Evolutionary conservation across 37 sponge, comb jelly and placozoan species (phyloP).

Genomic region (Dysidea cf. avara): DNA sequence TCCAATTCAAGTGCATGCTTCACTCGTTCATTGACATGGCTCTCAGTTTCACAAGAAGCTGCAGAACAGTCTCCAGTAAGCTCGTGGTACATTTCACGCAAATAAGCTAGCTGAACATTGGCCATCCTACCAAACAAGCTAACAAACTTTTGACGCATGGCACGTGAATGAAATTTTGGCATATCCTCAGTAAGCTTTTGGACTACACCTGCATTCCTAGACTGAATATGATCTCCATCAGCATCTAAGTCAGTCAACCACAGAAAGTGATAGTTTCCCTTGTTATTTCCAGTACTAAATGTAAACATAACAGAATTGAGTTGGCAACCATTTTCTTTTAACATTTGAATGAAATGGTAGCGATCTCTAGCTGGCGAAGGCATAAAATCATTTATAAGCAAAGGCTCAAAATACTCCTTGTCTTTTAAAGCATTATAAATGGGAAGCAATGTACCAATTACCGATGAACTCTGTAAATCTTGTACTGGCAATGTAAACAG

Average conservation of each 20-base stretch:
- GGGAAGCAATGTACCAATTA: neutral
- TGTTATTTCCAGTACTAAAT: constrained; percentile 6
- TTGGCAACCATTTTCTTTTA: constrained; percentile 10
- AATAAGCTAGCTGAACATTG: neutral
- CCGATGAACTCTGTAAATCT: neutral
- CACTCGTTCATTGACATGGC: constrained; percentile 26
- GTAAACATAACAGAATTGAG: constrained; percentile 9
- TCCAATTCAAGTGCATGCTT: constrained; percentile 11
- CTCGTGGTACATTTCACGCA: neutral
- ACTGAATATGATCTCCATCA: neutral
- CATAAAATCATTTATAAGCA: neutral
- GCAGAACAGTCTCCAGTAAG: constrained; percentile 10
- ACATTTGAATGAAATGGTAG: neutral
- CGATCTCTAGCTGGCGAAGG: constrained; percentile 4
- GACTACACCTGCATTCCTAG: neutral
- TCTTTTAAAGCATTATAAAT: constrained; percentile 1
- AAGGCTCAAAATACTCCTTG: neutral
- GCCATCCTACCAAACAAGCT: neutral
- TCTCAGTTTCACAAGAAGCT: neutral
- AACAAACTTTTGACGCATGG: constrained; percentile 5
- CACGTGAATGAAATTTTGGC: constrained; percentile 9
- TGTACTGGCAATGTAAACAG: neutral
- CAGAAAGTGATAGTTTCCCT: constrained; percentile 1
- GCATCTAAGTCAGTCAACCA: neutral
- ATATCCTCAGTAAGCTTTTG: neutral